Conservation (phyloP, 2,113 vertebrate genomes). For the Seriola rivoliana region DNA sequence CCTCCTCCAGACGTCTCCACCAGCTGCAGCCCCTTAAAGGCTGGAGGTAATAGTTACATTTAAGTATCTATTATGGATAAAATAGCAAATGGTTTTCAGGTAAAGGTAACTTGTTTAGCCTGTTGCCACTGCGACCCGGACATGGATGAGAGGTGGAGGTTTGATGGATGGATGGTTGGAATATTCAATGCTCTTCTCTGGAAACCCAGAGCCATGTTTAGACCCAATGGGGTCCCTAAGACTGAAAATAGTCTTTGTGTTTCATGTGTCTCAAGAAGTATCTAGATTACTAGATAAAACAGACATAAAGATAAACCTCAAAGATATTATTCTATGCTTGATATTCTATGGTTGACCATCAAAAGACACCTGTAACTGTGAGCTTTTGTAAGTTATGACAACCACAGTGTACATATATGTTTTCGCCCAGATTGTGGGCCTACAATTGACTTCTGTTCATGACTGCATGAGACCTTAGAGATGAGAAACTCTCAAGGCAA, state of each 20-base stretch:
- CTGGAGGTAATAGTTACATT: conserved; percentile 57
- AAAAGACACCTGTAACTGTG: too few species aligned
- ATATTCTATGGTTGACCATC: too few species aligned
- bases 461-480: conserved; percentile 18
- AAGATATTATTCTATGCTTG: neutral
- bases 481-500: conserved; percentile 26
- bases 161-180: conserved; percentile 16
- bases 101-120: conserved; percentile 48
- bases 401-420: too few species aligned
- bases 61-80: conserved; percentile 65
- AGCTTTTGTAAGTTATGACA: too few species aligned
- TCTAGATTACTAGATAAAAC: neutral
- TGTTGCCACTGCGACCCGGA: conserved; percentile 1
- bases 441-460: conserved; percentile 2
- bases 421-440: neutral
- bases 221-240: conserved; percentile 22
- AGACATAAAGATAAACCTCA: neutral
- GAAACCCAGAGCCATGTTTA: conserved; percentile 10
- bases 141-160: conserved; percentile 23
- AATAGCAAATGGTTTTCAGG: conserved; percentile 56
- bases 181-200: conserved; percentile 20
- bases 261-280: too few species aligned
- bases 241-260: conserved; percentile 31
- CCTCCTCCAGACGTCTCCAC: conserved; percentile 43
- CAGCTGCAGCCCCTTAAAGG: conserved; percentile 64